A percentile compares a stretch with the other conserved stretches of the same genome.
phyloP scores from a whole-genome alignment of 1,140 invertebrate species.

The Venturia canescens region DNA sequence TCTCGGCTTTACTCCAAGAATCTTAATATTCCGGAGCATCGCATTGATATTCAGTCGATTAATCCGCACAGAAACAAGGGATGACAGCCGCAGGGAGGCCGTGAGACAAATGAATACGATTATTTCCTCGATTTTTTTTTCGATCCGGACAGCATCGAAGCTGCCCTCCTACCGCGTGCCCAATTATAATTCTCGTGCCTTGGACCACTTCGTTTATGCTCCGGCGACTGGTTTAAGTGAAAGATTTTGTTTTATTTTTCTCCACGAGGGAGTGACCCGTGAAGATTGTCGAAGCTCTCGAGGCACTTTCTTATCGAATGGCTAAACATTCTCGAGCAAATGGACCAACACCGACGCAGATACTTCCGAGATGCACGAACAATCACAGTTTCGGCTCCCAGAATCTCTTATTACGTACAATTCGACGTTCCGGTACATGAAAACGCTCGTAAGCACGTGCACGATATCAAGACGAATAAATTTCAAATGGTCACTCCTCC shows the following conservation, averaged over 20 bases:
- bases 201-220: neutral
- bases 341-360: neutral
- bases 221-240: neutral
- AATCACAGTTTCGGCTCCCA: neutral
- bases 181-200: conserved; percentile 9
- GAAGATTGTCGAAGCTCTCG: neutral
- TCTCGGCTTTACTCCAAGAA: too few species aligned
- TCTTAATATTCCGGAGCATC: too few species aligned
- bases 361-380: neutral
- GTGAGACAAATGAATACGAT: neutral
- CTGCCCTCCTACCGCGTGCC: neutral
- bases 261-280: conserved; percentile 1
- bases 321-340: neutral
- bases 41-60: too few species aligned
- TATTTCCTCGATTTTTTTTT: neutral
- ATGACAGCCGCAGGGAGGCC: too few species aligned
- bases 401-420: neutral
- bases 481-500: neutral
- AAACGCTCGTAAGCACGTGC: neutral
- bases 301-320: neutral
- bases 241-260: neutral
- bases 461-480: neutral
- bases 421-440: neutral
- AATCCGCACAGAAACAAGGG: too few species aligned
- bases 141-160: neutral